phyloP scores from a whole-genome alignment of 1,140 invertebrate species.

The Maniola jurtina region DNA sequence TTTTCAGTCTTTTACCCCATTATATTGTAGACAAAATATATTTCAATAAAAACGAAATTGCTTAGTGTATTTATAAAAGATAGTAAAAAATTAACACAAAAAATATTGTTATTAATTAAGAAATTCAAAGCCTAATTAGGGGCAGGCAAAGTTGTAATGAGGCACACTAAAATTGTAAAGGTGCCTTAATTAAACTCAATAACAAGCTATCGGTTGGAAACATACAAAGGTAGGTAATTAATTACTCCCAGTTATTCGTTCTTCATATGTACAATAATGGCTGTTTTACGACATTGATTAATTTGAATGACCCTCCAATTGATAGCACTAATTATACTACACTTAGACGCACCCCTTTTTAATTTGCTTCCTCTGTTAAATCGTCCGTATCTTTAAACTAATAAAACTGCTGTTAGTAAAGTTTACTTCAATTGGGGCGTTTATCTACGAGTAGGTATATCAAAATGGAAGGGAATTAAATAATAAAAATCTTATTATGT shows the following conservation, averaged over 20 bases:
- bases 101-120: too few relatives aligned
- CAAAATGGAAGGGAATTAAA: conserved; percentile 17
- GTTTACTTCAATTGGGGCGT: conserved; percentile 16
- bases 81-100: too few relatives aligned
- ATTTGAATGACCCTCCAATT: conserved; percentile 34
- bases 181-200: conserved; percentile 4
- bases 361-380: conserved; percentile 56
- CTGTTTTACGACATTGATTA: conserved; percentile 30
- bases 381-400: conserved; percentile 51
- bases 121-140: too few relatives aligned
- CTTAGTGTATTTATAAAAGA: too few relatives aligned
- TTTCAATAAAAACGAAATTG: too few relatives aligned
- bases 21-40: too few relatives aligned
- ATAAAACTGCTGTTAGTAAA: conserved; percentile 37
- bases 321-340: conserved; percentile 39
- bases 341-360: conserved; percentile 44
- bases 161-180: conserved; percentile 11
- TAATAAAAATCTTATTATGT: neutral
- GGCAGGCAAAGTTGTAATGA: conserved; percentile 9
- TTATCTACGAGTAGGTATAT: conserved; percentile 21
- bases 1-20: too few relatives aligned
- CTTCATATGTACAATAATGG: conserved; percentile 20
- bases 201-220: neutral
- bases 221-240: conserved; percentile 15
- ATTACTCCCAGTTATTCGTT: conserved; percentile 17